Evolutionary conservation across 1,140 invertebrate genomes (phyloP).

Genomic region (Wiebesia pumilae): DNA sequence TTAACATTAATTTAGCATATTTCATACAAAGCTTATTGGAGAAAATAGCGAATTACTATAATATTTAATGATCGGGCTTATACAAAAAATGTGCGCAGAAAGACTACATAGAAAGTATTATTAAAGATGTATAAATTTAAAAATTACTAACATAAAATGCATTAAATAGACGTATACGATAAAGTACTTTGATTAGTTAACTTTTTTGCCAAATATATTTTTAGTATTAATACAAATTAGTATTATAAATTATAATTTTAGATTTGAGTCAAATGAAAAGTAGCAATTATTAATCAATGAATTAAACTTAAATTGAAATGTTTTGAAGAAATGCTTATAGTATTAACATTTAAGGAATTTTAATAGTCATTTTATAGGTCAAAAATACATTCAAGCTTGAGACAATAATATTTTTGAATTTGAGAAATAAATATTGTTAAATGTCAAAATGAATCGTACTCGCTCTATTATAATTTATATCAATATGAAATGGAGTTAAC

Average conservation of each 20-base stretch:
- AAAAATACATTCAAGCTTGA: not conserved
- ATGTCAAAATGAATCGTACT: not conserved
- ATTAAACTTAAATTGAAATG: not conserved
- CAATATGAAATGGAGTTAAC: too few relatives aligned
- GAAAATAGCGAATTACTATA: not conserved
- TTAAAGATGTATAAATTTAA: not conserved
- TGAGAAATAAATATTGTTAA: not conserved
- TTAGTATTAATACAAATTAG: not conserved
- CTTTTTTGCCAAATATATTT: slow-evolving; percentile 1
- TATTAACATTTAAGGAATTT: not conserved
- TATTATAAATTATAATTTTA: not conserved
- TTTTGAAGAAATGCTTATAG: not conserved
- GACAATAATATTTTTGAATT: not conserved
- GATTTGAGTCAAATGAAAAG: not conserved
- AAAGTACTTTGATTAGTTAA: not conserved
- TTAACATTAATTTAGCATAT: not conserved
- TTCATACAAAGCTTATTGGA: not conserved
- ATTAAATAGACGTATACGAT: not conserved
- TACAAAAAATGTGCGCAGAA: not conserved
- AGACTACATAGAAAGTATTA: slow-evolving; percentile 14
- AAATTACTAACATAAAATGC: not conserved
- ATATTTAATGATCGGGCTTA: not conserved
- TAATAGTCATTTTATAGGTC: not conserved
- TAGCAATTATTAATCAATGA: not conserved
- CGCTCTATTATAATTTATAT: not conserved